Base-by-base conservation (phyloP, 2,888 invertebrate species). In the Sinotaia quadrata region DNA sequence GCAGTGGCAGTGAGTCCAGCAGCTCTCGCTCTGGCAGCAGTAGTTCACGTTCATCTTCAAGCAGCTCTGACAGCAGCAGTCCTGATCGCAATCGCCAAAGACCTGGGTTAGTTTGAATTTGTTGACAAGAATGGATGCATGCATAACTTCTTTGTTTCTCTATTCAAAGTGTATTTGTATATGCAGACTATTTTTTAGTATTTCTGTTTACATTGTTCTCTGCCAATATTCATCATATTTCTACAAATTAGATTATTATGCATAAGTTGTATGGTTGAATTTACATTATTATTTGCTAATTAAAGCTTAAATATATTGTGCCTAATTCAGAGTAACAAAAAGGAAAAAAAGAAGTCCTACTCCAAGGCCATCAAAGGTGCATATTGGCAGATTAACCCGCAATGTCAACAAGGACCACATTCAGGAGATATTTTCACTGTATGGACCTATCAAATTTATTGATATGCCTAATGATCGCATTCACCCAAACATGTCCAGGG, bases 291-390 rank as follows among this genome's bases (percentile, higher is more conserved):
- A n/a, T n/a, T n/a, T n/a, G n/a, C n/a, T n/a, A n/a, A n/a, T n/a
- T n/a, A n/a, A n/a, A n/a, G n/a, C n/a, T n/a, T n/a, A n/a, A n/a
- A n/a, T n/a, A n/a, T n/a, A n/a, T n/a, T n/a, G n/a, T n/a, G n/a
- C n/a, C 44, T 47, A 21, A 37, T 21, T 18, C 37, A 84, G 84
- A 36, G 85, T 88, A 15, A 87, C 87, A 12, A 94, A 82, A 47
- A 77, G 85, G 47, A 84, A 95, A 82, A 92, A 95, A 62, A 95
- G 96, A 36, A 85, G 85, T 0, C 95, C 96, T 0, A 94, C 95
- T 0, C 97, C 97, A 0, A 92, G 94, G 49, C 96, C 97, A 0
- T 94, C 94, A 0, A 94, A 97, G 84, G 96, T 98, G 82, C 97
- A 98, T 86, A 94, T 98, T 72, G 97, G 97, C 0, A 92, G 95